Conservation (phyloP, 2,113 vertebrate species). For the Shinisaurus crocodilurus region DNA sequence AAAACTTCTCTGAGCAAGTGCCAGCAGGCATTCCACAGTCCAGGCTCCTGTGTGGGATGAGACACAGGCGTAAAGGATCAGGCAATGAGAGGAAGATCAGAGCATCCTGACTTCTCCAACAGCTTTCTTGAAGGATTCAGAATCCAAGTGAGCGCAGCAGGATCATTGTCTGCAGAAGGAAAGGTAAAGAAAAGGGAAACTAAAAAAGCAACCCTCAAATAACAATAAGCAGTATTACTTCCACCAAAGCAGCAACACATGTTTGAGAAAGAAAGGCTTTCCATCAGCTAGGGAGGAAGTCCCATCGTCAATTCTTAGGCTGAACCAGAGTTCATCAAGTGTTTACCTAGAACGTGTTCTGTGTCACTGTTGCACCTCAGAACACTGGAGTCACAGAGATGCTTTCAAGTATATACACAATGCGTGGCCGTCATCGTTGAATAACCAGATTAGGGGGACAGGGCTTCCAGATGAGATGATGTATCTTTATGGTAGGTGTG, state of each 20-base stretch:
- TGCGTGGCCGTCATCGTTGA: neutral
- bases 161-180: constrained; percentile 75
- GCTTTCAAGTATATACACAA: neutral
- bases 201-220: constrained; percentile 61
- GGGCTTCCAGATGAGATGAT: neutral
- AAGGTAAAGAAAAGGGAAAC: constrained; percentile 81
- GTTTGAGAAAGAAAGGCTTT: constrained; percentile 15
- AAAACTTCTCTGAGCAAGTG: constrained; percentile 70
- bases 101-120: constrained; percentile 69
- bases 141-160: constrained; percentile 67
- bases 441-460: neutral
- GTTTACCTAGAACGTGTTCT: neutral
- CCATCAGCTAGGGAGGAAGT: neutral
- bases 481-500: neutral
- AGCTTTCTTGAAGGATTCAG: constrained; percentile 77
- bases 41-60: constrained; percentile 71
- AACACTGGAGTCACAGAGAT: neutral
- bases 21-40: constrained; percentile 66
- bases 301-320: neutral
- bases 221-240: constrained; percentile 33
- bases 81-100: constrained; percentile 69
- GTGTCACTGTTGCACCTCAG: neutral
- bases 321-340: neutral
- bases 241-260: constrained; percentile 28
- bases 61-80: constrained; percentile 61